These are phyloP conservation scores for Scomber japonicus DNA, from an alignment of 2,113 vertebrate genomes.

Conservation along the genomic window DNA sequence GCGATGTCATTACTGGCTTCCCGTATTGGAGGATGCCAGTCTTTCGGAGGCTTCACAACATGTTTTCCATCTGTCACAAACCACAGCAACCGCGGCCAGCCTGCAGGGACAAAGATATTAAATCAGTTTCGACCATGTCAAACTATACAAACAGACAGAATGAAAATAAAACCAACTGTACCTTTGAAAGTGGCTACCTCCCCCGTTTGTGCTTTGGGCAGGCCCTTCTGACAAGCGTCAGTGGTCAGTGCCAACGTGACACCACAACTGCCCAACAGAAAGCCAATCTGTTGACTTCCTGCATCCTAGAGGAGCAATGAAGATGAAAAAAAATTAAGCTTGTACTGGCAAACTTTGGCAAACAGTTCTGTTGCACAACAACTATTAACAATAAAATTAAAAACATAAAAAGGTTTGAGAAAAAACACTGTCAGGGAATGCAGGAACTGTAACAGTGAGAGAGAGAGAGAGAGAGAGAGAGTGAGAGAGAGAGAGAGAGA, in stretches of 20 bases:
- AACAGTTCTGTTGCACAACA: neutral
- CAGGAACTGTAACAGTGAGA: conserved; percentile 30
- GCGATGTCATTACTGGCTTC: conserved; percentile 89
- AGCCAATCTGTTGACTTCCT: conserved; percentile 96
- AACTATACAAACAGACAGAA: conserved; percentile 11
- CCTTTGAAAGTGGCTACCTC: conserved; percentile 97
- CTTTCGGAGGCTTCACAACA: conserved; percentile 93
- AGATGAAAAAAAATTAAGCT: neutral
- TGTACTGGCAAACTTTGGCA: neutral
- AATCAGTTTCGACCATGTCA: conserved; percentile 15
- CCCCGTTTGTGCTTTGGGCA: conserved; percentile 95
- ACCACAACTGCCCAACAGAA: conserved; percentile 95
- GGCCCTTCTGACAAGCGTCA: conserved; percentile 96
- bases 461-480: neutral
- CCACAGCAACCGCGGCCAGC: conserved; percentile 95
- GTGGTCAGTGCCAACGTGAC: conserved; percentile 95
- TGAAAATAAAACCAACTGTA: conserved; percentile 61
- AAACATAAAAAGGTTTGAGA: conserved; percentile 16
- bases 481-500: conserved; percentile 15
- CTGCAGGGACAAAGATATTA: conserved; percentile 75
- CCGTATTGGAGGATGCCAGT: conserved; percentile 89
- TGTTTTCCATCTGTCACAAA: conserved; percentile 97
- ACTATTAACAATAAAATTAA: conserved; percentile 5
- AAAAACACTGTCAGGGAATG: conserved; percentile 3
- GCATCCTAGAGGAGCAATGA: conserved; percentile 87